Conservation (phyloP, 2,113 vertebrate genomes). For the Hippotragus niger region DNA sequence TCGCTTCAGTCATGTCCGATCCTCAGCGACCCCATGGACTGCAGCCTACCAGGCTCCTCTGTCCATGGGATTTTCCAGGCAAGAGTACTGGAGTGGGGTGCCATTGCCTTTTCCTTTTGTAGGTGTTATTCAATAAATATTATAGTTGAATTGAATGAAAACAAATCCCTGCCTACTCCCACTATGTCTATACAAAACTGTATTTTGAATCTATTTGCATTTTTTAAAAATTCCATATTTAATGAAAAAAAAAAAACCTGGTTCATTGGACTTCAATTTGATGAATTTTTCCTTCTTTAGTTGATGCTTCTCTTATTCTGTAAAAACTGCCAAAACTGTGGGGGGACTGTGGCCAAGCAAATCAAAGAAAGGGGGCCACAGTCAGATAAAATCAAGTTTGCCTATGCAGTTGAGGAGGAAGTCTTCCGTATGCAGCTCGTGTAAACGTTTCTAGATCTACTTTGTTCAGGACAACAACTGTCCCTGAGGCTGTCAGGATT, state of each 20-base stretch:
- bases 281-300: background rate
- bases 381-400: background rate
- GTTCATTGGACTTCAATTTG: background rate
- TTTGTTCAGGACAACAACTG: conserved; percentile 42
- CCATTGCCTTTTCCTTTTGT: background rate
- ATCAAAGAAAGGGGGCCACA: background rate
- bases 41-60: too few relatives aligned
- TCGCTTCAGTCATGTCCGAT: too few relatives aligned
- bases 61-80: too few relatives aligned
- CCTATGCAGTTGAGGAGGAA: background rate
- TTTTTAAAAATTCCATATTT: background rate
- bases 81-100: too few relatives aligned
- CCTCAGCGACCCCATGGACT: too few relatives aligned
- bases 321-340: background rate
- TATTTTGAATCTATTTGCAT: background rate
- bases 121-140: conserved; percentile 9
- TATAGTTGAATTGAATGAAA: conserved; percentile 30
- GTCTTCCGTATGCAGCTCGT: background rate
- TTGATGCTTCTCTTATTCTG: background rate
- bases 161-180: background rate
- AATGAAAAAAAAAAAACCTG: background rate
- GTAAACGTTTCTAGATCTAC: background rate
- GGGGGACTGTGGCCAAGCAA: background rate
- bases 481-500: conserved; percentile 11
- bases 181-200: background rate